Evolutionary conservation across 2,113 vertebrate species (phyloP), one percentile per base, ranked within the genome.

Genomic region (Ellobius talpinus): DNA sequence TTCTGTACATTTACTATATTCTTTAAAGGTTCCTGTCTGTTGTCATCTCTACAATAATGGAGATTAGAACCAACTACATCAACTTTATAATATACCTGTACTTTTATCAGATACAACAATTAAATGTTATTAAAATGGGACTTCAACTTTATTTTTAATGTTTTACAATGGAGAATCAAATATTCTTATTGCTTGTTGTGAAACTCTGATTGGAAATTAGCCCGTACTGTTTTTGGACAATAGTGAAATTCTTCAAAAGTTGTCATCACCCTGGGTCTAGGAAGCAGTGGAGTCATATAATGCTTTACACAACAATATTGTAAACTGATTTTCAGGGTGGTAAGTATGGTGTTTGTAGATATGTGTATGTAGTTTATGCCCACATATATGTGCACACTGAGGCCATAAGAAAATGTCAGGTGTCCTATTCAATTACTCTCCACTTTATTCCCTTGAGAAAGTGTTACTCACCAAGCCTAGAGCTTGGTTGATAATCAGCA

Each of bases 221-320:
- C 3, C 70, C 39, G 39, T 39, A 21, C 0, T 39, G 8, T 11
- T 39, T 73, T 73, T 23, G n/a, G 0, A 39, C n/a, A 73, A 73
- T 24, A 73, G n/a, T 39, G n/a, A 73, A 73, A 73, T 11, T 4
- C 8, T 39, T 73, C n/a, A 39, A 73, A n/a, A 73, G 19, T 73
- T 73, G 19, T 39, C 72, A 39, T 39, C n/a, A 73, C n/a, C 21
- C n/a, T 73, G 19, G 21, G 1, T 23, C n/a, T 4, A 73, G 17
- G 39, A 1, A 39, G 19, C 7, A 39, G 8, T 21, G 19, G 3
- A 39, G 36, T 39, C 8, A 73, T 21, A 73, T 39, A 3, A 39
- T 11, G 7, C n/a, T 39, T 73, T 39, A 39, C 0, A 23, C 19
- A 23, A 4, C 3, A 73, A 4, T 24, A n/a, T n/a, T n/a, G n/a